Evolutionary conservation across 1,140 invertebrate species (phyloP).

Genomic region (Phymorhynchus buccinoides): DNA sequence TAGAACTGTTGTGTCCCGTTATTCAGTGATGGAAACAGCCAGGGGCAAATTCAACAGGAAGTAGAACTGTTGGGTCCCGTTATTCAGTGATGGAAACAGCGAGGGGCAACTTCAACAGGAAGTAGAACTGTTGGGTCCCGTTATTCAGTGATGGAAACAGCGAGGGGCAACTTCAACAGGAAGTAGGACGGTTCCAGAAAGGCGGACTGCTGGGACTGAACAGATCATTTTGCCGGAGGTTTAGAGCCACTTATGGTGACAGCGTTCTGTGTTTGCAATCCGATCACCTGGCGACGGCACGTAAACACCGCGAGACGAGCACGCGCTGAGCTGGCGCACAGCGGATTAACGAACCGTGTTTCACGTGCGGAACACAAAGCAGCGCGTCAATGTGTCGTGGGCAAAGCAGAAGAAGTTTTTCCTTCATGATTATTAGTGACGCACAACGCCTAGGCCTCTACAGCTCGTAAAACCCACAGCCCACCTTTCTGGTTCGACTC

Average conservation of each 20-base stretch:
- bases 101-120: no score
- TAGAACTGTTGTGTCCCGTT: not conserved
- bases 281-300: not conserved
- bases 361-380: conserved; percentile 30
- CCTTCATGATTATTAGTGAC: conserved; percentile 34
- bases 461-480: conserved; percentile 26
- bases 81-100: not conserved
- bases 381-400: not conserved
- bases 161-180: not conserved
- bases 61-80: not conserved
- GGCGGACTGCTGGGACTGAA: not conserved
- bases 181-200: not conserved
- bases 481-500: conserved; percentile 26
- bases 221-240: not conserved
- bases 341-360: not conserved
- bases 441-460: conserved; percentile 11
- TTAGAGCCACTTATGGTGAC: conserved; percentile 8
- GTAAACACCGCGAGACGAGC: conserved; percentile 13
- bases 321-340: not conserved
- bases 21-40: not conserved
- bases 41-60: no score
- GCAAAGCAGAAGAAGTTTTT: not conserved
- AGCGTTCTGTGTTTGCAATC: not conserved
- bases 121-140: not conserved
- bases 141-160: not conserved